Conservation (phyloP, 1,140 invertebrate genomes). For the Nilaparvata lugens region DNA sequence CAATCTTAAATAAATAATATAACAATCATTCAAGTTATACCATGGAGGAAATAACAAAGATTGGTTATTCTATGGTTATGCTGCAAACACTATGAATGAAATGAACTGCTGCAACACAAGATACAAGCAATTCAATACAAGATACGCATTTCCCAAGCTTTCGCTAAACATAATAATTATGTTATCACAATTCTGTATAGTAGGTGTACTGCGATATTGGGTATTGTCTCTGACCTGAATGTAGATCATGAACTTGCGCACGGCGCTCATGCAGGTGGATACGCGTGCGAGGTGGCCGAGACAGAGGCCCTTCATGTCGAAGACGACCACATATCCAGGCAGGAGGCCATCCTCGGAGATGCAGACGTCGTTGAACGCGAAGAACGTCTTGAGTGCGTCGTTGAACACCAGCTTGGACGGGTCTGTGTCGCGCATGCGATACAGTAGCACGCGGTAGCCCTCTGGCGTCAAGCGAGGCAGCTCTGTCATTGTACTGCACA, state of each 20-base stretch:
- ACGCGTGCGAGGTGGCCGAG: slow-evolving; percentile 50
- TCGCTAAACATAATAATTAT: too few relatives aligned
- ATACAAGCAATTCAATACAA: too few relatives aligned
- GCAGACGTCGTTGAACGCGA: slow-evolving; percentile 52
- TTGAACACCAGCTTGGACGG: slow-evolving; percentile 48
- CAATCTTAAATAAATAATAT: too few relatives aligned
- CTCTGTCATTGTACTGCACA: slow-evolving; percentile 28
- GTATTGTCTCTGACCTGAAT: slow-evolving; percentile 55
- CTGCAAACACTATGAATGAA: too few relatives aligned
- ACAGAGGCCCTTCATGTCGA: slow-evolving; percentile 53
- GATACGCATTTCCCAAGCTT: too few relatives aligned
- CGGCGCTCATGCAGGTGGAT: slow-evolving; percentile 38
- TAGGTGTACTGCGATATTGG: too few relatives aligned
- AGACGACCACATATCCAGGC: slow-evolving; percentile 53
- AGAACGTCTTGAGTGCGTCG: slow-evolving; percentile 48
- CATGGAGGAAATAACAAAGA: too few relatives aligned
- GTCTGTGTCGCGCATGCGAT: slow-evolving; percentile 46
- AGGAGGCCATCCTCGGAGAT: slow-evolving; percentile 48
- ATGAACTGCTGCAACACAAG: too few relatives aligned
- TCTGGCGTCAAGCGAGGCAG: slow-evolving; percentile 46
- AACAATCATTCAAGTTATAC: too few relatives aligned
- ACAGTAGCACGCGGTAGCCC: slow-evolving; percentile 47
- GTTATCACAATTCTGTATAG: too few relatives aligned
- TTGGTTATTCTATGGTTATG: too few relatives aligned
- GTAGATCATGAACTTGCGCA: slow-evolving; percentile 51